Evolutionary conservation across 1,140 invertebrate species (phyloP).

Genomic region (Diachasma alloeum): DNA sequence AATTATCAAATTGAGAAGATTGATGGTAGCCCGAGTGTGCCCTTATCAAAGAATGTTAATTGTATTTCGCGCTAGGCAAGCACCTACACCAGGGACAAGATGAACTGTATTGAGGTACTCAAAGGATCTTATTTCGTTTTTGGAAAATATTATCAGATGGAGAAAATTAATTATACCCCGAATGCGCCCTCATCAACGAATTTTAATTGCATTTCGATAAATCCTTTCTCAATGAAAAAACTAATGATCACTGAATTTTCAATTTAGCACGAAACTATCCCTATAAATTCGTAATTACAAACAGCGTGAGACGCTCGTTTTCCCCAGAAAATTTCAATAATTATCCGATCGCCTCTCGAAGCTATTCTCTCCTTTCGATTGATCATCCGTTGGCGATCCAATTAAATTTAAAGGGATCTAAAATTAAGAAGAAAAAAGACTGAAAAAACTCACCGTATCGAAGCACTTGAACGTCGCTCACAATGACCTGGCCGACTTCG

Average conservation of each 20-base stretch:
- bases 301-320: neutral
- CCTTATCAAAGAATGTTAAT: too few species aligned
- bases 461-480: slow-evolving; percentile 62
- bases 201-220: neutral
- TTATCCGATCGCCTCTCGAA: neutral
- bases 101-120: too few species aligned
- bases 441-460: slow-evolving; percentile 55
- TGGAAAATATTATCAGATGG: too few species aligned
- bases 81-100: too few species aligned
- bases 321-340: neutral
- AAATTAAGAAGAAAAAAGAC: slow-evolving; percentile 5
- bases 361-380: neutral
- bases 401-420: neutral
- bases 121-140: too few species aligned
- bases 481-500: slow-evolving; percentile 58
- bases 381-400: neutral
- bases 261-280: neutral
- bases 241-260: neutral
- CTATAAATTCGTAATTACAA: neutral
- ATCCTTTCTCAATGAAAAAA: neutral
- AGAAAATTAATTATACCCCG: too few species aligned
- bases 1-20: too few species aligned
- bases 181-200: neutral
- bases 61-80: too few species aligned
- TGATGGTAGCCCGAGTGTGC: too few species aligned